Evolutionary conservation across 2,797 vertebrate species (phyloP).

Genomic region (Telmatherina bonti): DNA sequence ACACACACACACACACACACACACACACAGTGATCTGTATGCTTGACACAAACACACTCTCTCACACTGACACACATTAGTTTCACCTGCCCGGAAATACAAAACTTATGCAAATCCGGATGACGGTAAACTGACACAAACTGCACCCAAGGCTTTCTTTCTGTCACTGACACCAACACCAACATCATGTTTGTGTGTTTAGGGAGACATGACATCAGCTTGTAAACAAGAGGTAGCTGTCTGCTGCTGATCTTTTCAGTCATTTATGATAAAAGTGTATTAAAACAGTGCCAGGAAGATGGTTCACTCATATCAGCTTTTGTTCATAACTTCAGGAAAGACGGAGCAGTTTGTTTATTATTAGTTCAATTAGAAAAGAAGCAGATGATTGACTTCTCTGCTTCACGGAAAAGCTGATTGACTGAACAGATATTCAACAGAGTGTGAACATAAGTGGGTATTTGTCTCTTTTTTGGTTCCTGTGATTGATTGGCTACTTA

Average conservation of each 20-base stretch:
- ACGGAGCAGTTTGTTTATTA: background rate
- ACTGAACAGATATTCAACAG: no score
- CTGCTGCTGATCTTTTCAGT: background rate
- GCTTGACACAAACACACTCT: slow-evolving; percentile 14
- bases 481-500: background rate
- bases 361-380: background rate
- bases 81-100: slow-evolving; percentile 19
- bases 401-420: no score
- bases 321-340: background rate
- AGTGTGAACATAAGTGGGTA: no score
- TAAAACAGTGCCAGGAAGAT: background rate
- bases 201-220: background rate
- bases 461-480: no score
- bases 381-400: background rate
- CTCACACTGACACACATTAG: background rate
- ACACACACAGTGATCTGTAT: slow-evolving; percentile 11
- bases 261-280: background rate
- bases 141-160: slow-evolving; percentile 14
- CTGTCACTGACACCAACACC: background rate
- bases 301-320: background rate
- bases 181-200: background rate
- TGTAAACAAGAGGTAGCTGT: no score
- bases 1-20: background rate
- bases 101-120: slow-evolving; percentile 61
- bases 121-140: background rate